Base-by-base conservation (phyloP, 2,797 vertebrate species). In the Coilia nasus region DNA sequence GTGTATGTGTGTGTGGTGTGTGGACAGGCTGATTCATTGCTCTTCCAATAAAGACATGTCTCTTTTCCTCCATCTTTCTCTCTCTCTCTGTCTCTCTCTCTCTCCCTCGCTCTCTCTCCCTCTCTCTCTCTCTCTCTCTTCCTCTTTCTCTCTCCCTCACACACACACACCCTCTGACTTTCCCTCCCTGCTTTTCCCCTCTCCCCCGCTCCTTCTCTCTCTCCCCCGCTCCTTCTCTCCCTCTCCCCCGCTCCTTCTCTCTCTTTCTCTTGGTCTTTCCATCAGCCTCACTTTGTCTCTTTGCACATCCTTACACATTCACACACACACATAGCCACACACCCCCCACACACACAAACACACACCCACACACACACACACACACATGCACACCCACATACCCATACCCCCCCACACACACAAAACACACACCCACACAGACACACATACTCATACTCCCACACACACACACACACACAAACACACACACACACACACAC, bases 31-130 rank as follows among this genome's bases (percentile, higher is more conserved):
- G 62, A 28, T 44, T 81, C 54, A 46, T 6, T 47, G 25, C 56
- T 6, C 80, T 64, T 54, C 41, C 59, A 71, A 81, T 83, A 78
- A 59, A 81, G 44, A 67, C 28, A 64, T 85, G 50, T 62, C n/a
- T 57, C 54, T 87, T 59, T 85, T 31, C 56, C 47, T 14, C 19
- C 50, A 54, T 81, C 35, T 85, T 11, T 82, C n/a, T 82, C 25
- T 82, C 25, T 41, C 44, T 28, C 5, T 56, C 81, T 56, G 23
- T 14, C 47, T 57, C 81, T 17, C 14, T 82, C 81, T 59, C 54
- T 9, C 50, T 54, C 2, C 9, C 12, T 54, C 46, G 3, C 46
- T 47, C 46, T 47, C 46, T 47, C 10, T 67, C 21, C 85, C 31
- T 57, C 17, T 84, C 47, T 82, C 44, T 3, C 46, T 81, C 35